phyloP scores from a whole-genome alignment of 2,797 vertebrate genomes.

The Dallia pectoralis region DNA sequence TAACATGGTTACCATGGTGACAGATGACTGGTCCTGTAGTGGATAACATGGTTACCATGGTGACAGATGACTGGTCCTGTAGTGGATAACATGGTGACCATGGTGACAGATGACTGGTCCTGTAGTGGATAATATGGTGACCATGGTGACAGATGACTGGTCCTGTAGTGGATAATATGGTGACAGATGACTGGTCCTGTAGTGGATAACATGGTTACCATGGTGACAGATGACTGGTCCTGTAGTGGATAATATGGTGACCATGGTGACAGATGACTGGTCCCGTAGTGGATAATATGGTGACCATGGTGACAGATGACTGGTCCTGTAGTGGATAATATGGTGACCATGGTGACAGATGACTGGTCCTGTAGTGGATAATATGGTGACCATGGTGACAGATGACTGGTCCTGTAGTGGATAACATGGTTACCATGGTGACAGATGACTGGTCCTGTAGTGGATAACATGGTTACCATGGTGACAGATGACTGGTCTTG shows the following conservation, averaged over 20 bases:
- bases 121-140: constrained; percentile 56
- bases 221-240: too few species aligned
- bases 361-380: constrained; percentile 21
- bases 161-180: too few species aligned
- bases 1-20: constrained; percentile 67
- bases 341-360: constrained; percentile 59
- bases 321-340: too few species aligned
- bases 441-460: constrained; percentile 47
- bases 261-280: constrained; percentile 55
- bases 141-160: constrained; percentile 68
- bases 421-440: constrained; percentile 55
- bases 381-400: too few species aligned
- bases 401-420: too few species aligned
- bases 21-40: too few species aligned
- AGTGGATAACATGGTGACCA: constrained; percentile 60
- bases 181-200: neutral
- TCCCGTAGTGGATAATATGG: constrained; percentile 35
- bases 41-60: constrained; percentile 49
- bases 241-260: constrained; percentile 56
- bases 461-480: constrained; percentile 62
- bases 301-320: too few species aligned
- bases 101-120: too few species aligned
- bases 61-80: constrained; percentile 54
- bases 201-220: constrained; percentile 59
- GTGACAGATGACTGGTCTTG: too few species aligned